A percentile compares a stretch with the other conserved stretches of the same genome.
These are phyloP conservation scores for Galeruca laticollis DNA, from an alignment of 2,888 invertebrate genomes.

Conservation along the genomic window DNA sequence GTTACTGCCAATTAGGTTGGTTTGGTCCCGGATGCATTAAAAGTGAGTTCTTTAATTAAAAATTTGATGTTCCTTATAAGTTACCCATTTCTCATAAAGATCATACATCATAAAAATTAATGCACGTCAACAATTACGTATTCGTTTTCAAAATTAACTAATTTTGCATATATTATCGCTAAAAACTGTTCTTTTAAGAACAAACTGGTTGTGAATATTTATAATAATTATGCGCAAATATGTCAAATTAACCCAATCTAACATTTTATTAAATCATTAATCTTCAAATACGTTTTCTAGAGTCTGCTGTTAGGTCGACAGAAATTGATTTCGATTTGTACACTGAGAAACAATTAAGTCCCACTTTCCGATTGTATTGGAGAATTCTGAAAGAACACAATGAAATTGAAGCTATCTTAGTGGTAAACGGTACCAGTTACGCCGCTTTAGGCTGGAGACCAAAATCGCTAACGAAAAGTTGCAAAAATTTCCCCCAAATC, in stretches of 20 bases:
- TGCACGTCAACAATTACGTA: too few relatives aligned
- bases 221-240: too few relatives aligned
- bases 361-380: conserved; percentile 87
- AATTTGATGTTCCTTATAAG: too few relatives aligned
- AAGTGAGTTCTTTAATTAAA: conserved; percentile 71
- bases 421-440: conserved; percentile 90
- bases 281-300: conserved; percentile 64
- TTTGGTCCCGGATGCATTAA: conserved; percentile 87
- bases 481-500: conserved; percentile 84
- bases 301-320: conserved; percentile 80
- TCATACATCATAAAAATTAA: too few relatives aligned
- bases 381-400: conserved; percentile 82
- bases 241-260: too few relatives aligned
- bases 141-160: too few relatives aligned
- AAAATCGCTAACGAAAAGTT: conserved; percentile 76
- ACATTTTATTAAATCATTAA: neutral
- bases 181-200: too few relatives aligned
- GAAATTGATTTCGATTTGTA: conserved; percentile 80
- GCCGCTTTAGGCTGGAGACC: conserved; percentile 95
- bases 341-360: conserved; percentile 78
- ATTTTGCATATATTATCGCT: too few relatives aligned
- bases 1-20: conserved; percentile 92
- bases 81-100: too few relatives aligned
- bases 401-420: conserved; percentile 90
- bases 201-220: too few relatives aligned